Evolutionary conservation across 2,797 vertebrate species (phyloP), one percentile per base, ranked within the genome.

Genomic region (Thaleichthys pacificus): DNA sequence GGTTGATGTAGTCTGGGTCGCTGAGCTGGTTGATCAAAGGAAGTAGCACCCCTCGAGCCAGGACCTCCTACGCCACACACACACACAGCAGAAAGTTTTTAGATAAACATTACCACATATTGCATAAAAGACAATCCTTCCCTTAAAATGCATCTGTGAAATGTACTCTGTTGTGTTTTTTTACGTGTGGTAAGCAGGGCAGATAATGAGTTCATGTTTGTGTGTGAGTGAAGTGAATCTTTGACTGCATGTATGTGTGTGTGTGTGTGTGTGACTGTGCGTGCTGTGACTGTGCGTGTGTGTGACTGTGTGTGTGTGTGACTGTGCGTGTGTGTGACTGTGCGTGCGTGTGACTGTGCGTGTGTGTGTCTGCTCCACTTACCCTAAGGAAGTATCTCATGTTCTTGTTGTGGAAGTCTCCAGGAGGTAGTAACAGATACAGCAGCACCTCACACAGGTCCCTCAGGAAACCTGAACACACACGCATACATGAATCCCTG

Each of bases 381-480:
- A 99, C 98, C 96, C 97, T 94, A 84, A 99, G 93, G 92, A 99
- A 98, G 92, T 99, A 99, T 96, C 98, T 94, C 97, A 99, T 98
- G 93, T 97, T 99, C 93, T 97, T 99, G 93, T 97, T 99, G 94
- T 99, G 98, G 95, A 99, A 99, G 94, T 99, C 98, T 96, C 96
- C 97, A 94, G 97, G 95, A 98, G 98, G 98, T 96, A 99, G 97
- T 94, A 99, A 94, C 92, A 99, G 94, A 91, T 99, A 98, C 86
- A 99, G 85, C 92, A 99, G 96, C 91, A 99, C 93, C 92, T 99
- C 98, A 91, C 97, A 98, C 81, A 99, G 92, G 93, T 99, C 97
- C 82, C 96, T 95, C 87, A 99, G 93, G 91, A 98, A 99, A 88
- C 96, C 98, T 99, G 57, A 35, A 74, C 22, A 70, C 60, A 68